A percentile compares a stretch with the other conserved stretches of the same genome.
Conservation (phyloP, 2,888 invertebrate genomes). For the Saturnia japonica region DNA sequence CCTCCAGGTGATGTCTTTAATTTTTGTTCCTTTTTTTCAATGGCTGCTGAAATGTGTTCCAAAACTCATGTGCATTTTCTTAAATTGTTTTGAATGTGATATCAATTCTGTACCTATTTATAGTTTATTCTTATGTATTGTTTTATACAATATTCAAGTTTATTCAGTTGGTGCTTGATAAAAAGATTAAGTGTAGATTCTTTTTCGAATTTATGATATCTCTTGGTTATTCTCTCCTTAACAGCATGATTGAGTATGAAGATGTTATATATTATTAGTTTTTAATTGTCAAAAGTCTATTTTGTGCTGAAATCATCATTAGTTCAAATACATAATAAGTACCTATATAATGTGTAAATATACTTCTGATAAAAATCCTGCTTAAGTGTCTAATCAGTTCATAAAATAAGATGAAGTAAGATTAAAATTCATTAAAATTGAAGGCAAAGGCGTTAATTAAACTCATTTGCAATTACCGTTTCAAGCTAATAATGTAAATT, state of each 20-base stretch:
- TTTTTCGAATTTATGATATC: not conserved
- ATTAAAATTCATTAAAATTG: not conserved
- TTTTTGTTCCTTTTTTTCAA: not conserved
- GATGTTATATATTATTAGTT: too few relatives aligned
- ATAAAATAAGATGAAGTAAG: not conserved
- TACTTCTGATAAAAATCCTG: not conserved
- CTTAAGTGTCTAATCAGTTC: not conserved
- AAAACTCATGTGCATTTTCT: not conserved
- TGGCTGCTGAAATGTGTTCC: not conserved
- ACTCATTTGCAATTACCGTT: not conserved
- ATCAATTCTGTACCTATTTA: too few relatives aligned
- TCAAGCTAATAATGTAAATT: not conserved
- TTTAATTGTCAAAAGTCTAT: too few relatives aligned
- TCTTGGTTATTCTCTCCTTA: not conserved
- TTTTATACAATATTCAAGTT: not conserved
- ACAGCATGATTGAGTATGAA: not conserved
- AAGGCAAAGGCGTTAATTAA: not conserved
- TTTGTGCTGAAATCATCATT: too few relatives aligned
- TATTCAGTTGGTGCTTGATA: not conserved
- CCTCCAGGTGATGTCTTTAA: conserved; percentile 83
- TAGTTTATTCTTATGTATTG: not conserved
- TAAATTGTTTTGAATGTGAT: too few relatives aligned
- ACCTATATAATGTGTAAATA: not conserved
- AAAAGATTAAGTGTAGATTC: not conserved
- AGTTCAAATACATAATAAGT: not conserved